These are phyloP conservation scores for Mayetiola destructor DNA, from an alignment of 2,888 invertebrate genomes.

Conservation along the genomic window DNA sequence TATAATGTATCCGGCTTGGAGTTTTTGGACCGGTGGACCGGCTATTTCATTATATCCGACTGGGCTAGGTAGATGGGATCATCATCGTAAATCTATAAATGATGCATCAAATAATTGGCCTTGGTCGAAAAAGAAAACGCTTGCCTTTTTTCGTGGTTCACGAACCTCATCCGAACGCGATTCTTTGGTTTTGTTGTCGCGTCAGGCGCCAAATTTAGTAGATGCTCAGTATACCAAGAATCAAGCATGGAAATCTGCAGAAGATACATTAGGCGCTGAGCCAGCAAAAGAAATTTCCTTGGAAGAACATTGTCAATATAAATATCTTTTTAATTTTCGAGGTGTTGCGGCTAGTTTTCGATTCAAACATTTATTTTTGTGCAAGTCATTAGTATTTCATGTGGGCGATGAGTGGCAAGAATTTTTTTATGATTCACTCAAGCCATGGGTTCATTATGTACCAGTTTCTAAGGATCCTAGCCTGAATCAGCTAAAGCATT, in stretches of 20 bases:
- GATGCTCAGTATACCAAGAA: slow-evolving; percentile 95
- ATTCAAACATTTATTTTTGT: slow-evolving; percentile 88
- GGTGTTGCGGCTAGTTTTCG: slow-evolving; percentile 96
- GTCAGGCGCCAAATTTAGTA: slow-evolving; percentile 56
- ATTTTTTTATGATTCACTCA: slow-evolving; percentile 81
- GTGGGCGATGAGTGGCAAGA: slow-evolving; percentile 90
- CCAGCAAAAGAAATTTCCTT: slow-evolving; percentile 79
- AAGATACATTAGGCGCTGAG: slow-evolving; percentile 73
- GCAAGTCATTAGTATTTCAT: slow-evolving; percentile 84
- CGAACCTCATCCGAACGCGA: slow-evolving; percentile 86
- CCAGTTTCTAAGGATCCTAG: slow-evolving; percentile 56
- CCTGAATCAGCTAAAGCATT: slow-evolving; percentile 45
- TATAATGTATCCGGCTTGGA: slow-evolving; percentile 93
- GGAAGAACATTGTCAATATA: slow-evolving; percentile 84
- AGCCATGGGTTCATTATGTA: slow-evolving; percentile 92
- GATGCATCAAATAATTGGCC: slow-evolving; percentile 46
- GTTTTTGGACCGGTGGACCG: slow-evolving; percentile 97
- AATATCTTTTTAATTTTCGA: slow-evolving; percentile 89
- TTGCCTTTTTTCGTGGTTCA: slow-evolving; percentile 85
- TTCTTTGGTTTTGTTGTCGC: slow-evolving; percentile 65
- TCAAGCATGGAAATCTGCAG: slow-evolving; percentile 93
- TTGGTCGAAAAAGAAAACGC: slow-evolving; percentile 60
- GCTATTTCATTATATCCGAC: slow-evolving; percentile 86
- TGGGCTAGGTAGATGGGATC: slow-evolving; percentile 89
- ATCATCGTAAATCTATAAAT: slow-evolving; percentile 56